Percentiles rank a stretch among this genome's conserved stretches.
Conservation (phyloP, 2,888 invertebrate genomes). For the Drosophila mulleri region DNA sequence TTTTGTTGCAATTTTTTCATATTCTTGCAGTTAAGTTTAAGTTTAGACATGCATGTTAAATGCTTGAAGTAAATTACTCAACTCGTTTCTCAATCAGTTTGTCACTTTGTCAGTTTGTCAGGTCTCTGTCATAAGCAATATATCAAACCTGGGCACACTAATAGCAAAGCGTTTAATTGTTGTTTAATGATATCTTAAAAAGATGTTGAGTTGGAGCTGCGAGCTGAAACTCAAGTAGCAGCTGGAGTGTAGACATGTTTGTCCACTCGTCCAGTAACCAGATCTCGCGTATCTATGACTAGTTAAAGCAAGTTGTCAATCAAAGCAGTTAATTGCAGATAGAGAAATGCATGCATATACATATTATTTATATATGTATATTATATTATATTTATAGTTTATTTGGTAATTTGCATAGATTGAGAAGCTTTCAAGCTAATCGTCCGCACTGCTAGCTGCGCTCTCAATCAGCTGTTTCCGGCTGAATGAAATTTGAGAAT, state of each 20-base stretch:
- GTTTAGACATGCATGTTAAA: constrained; percentile 29
- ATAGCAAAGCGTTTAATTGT: constrained; percentile 24
- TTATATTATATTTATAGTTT: not conserved
- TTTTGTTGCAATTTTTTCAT: constrained; percentile 5
- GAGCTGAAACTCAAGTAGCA: not conserved
- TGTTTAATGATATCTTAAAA: constrained; percentile 51
- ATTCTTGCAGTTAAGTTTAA: constrained; percentile 10
- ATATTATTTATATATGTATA: no score
- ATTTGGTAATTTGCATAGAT: not conserved
- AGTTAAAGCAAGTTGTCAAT: constrained; percentile 56
- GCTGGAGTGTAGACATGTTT: constrained; percentile 44
- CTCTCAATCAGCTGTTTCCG: constrained; percentile 66
- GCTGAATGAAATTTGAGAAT: constrained; percentile 71
- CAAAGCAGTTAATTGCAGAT: constrained; percentile 48
- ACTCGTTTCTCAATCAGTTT: constrained; percentile 23
- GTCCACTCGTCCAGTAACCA: constrained; percentile 57
- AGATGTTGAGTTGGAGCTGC: constrained; percentile 32
- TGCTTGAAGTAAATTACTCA: constrained; percentile 25
- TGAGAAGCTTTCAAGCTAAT: constrained; percentile 19
- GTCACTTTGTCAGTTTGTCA: constrained; percentile 55
- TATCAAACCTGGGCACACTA: constrained; percentile 45
- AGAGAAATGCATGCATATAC: not conserved
- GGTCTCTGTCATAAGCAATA: constrained; percentile 57
- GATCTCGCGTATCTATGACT: constrained; percentile 58
- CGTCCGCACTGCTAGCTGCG: not conserved